A percentile compares a stretch with the other conserved stretches of the same genome.
These are phyloP conservation scores for Trissolcus basalis DNA, from an alignment of 1,140 invertebrate species.

Conservation along the genomic window DNA sequence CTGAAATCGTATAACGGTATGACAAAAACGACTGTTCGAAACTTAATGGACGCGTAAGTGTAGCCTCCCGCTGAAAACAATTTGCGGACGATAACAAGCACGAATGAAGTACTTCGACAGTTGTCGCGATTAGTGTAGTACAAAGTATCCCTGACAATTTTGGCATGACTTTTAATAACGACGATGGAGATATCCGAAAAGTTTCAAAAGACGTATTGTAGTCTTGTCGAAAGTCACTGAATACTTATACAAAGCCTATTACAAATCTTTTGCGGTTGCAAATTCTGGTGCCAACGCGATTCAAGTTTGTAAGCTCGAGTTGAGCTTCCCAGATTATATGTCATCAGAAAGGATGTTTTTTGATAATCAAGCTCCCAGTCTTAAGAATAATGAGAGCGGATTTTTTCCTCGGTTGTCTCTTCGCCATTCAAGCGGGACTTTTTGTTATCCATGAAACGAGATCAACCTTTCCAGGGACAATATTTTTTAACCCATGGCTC, in stretches of 20 bases:
- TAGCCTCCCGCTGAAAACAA: neutral
- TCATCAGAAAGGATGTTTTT: slow-evolving; percentile 33
- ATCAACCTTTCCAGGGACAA: neutral
- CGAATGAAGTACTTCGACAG: neutral
- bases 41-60: neutral
- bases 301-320: slow-evolving; percentile 34
- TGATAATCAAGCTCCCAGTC: slow-evolving; percentile 32
- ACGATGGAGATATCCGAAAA: slow-evolving; percentile 17
- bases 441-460: slow-evolving; percentile 7
- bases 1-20: no score
- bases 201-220: slow-evolving; percentile 40
- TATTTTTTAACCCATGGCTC: neutral
- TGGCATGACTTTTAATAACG: slow-evolving; percentile 15
- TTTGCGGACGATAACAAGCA: slow-evolving; percentile 2
- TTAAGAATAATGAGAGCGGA: slow-evolving; percentile 25
- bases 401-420: slow-evolving; percentile 11
- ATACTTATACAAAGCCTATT: slow-evolving; percentile 52
- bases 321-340: slow-evolving; percentile 28
- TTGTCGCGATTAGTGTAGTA: neutral
- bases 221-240: slow-evolving; percentile 27
- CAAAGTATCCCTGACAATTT: neutral
- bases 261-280: slow-evolving; percentile 41
- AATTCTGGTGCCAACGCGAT: slow-evolving; percentile 30
- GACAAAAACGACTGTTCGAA: slow-evolving; percentile 4
- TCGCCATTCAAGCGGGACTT: slow-evolving; percentile 2